Evolutionary conservation across 1,140 invertebrate species (phyloP), one percentile per base, ranked within the genome.

Genomic region (Drosophila triauraria): DNA sequence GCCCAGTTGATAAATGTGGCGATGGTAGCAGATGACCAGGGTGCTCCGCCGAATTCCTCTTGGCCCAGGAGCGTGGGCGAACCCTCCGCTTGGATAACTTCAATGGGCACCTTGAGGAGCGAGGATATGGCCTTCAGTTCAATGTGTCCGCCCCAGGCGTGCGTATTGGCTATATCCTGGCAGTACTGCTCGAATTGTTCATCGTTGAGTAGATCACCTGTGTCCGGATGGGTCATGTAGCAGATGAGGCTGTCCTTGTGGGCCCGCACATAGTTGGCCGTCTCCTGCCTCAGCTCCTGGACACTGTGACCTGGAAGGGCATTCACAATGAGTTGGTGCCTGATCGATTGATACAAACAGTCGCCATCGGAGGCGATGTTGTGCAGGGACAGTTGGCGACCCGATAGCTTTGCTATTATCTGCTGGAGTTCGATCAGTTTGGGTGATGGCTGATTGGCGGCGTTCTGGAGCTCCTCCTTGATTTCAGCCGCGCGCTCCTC

Each of bases 91-190:
- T 99, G 98, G 82, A 99, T 95, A 5, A 99, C 95, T 94, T 97
- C 97, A 71, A 99, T 97, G 6, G 96, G 96, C 80, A 95, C 95
- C 80, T 96, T 94, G 23, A 99, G 93, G 63, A 95, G 93, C 80
- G 96, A 95, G 3, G 97, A 97, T 30, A 99, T 92, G 53, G 98
- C 98, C 93, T 96, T 94, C 76, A 99, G 95, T 94, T 99, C 98
- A 67, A 99, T 93, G 83, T 98, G 97, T 20, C 98, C 98, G 76
- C 98, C 98, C 98, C 98, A 99, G 10, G 95, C 95, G 88, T 96
- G 95, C 5, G 97, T 98, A 63, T 94, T 94, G 25, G 93, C 95
- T 58, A 99, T 95, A 88, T 97, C 95, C 76, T 96, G 92, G 94
- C 98, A 99, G 94, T 99, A 99, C 64, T 96, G 95, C 68, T 96